phyloP scores from a whole-genome alignment of 2,797 vertebrate genomes.

The Neosilurus hyrtlii region DNA sequence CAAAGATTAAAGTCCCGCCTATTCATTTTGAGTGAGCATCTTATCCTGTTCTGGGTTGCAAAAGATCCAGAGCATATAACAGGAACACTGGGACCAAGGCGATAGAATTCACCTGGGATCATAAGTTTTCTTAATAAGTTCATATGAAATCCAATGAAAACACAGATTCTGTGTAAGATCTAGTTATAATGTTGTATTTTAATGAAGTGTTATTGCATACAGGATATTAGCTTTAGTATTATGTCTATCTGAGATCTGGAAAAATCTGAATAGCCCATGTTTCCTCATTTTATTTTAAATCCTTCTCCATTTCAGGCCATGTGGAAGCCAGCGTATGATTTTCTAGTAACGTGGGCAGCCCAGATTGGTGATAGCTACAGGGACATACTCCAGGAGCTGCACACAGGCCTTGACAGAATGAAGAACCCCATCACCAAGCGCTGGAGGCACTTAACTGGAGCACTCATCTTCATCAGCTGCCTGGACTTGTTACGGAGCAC shows the following conservation, averaged over 20 bases:
- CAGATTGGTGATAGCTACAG: conserved; percentile 95
- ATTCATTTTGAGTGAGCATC: not conserved
- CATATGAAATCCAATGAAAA: not conserved
- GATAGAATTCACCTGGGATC: not conserved
- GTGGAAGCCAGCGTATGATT: conserved; percentile 98
- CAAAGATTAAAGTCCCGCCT: not conserved
- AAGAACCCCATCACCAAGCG: conserved; percentile 93
- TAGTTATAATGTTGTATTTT: not conserved
- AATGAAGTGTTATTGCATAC: not conserved
- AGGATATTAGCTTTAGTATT: too few relatives aligned
- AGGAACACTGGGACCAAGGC: not conserved
- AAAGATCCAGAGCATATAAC: not conserved
- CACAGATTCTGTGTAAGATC: not conserved
- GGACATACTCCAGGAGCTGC: conserved; percentile 94
- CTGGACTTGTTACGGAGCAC: conserved; percentile 85
- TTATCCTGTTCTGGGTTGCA: not conserved
- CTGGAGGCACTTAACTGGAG: conserved; percentile 95
- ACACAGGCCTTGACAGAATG: conserved; percentile 91
- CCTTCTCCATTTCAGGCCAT: conserved; percentile 77
- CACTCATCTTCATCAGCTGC: conserved; percentile 90
- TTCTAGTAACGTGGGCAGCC: conserved; percentile 92
- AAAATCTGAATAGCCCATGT: not conserved
- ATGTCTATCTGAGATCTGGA: not conserved
- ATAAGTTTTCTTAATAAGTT: not conserved
- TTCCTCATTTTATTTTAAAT: not conserved